Evolutionary conservation across 2,113 vertebrate genomes (phyloP).

Genomic region (Carlito syrichta): DNA sequence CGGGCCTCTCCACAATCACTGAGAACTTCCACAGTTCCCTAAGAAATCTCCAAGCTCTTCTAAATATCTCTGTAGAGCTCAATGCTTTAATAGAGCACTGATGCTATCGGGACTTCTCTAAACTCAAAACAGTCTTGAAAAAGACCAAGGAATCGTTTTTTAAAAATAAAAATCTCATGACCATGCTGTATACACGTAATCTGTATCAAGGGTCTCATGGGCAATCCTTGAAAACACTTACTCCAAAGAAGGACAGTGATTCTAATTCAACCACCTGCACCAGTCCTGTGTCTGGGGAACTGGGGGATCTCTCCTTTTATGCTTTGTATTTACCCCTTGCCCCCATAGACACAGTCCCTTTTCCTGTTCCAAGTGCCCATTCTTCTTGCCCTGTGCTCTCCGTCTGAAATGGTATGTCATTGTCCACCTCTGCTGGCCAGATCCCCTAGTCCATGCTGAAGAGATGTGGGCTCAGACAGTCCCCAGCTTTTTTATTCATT

Average conservation of each 20-base stretch:
- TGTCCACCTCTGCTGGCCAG: background rate
- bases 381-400: background rate
- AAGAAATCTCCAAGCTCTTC: background rate
- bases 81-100: background rate
- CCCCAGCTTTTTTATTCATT: background rate
- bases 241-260: background rate
- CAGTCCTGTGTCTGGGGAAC: background rate
- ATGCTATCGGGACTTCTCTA: background rate
- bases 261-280: background rate
- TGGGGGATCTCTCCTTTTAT: background rate
- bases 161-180: too few species aligned
- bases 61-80: background rate
- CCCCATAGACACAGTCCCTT: background rate
- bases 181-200: too few species aligned
- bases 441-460: background rate
- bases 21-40: background rate
- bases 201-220: too few species aligned
- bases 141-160: too few species aligned
- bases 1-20: background rate
- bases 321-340: fast-evolving
- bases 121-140: background rate
- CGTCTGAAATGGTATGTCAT: background rate
- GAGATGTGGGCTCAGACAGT: background rate
- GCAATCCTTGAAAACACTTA: background rate
- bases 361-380: background rate